Base-by-base conservation (phyloP, 2,797 vertebrate genomes). In the Squalus acanthias region DNA sequence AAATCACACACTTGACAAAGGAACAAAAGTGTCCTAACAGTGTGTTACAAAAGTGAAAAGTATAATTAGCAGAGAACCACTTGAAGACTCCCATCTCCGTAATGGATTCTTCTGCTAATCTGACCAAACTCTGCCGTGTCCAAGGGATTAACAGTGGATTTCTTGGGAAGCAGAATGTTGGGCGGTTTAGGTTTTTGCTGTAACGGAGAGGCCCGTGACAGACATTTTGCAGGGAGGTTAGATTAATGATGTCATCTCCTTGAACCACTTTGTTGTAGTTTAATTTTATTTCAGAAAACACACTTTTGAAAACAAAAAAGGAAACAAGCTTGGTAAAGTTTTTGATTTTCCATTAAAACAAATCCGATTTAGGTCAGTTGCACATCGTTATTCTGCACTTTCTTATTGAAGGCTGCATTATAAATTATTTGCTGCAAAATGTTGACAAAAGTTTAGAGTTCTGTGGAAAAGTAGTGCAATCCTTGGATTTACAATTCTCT, bases 401-500 rank as follows among this genome's bases (percentile, higher is more conserved):
- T 29, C 70, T n/a, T 79, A 10, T 79, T 79, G 65, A 20, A 63
- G 15, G 60, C 17, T 65, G n/a, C 15, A 91, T 63, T 60, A 91
- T n/a, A 39, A 92, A 65, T 67, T 22, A 1, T 50, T 22, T 92
- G 33, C 33, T 63, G 15, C 57, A 89, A 60, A 87, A 87, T 76
- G 10, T n/a, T 63, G 60, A 63, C 60, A 63, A 63, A 63, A 63
- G 60, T 76, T 76, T 33, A 33, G 57, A 15, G 57, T 33, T 88
- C 85, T 88, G 26, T 88, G 24, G 10, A 57, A 63, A 63, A 91
- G 33, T 65, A 92, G 63, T 67, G 39, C n/a, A 93, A 24, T 46
- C 63, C 20, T 93, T 93, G n/a, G n/a, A 69, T 93, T 93, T 46
- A 69, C 65, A 93, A 22, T 60, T 69, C n/a, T 69, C n/a, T 93